These are phyloP conservation scores for Zaprionus nigranus DNA, from an alignment of 1,140 invertebrate genomes.

Conservation along the genomic window DNA sequence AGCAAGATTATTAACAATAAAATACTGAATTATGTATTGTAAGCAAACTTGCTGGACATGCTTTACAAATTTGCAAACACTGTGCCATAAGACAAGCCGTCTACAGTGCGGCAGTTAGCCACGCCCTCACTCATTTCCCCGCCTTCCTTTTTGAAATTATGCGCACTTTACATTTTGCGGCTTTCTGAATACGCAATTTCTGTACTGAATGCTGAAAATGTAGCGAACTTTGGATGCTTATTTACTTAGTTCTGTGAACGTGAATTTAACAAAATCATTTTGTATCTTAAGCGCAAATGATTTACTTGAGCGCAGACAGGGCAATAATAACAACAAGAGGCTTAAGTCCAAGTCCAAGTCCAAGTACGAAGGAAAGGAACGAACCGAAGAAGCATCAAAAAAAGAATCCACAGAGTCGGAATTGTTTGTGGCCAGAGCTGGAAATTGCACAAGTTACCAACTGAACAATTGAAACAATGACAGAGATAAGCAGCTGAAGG, in stretches of 20 bases:
- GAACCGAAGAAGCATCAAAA: constrained; percentile 27
- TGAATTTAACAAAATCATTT: constrained; percentile 74
- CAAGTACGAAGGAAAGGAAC: background rate
- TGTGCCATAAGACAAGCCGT: background rate
- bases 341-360: constrained; percentile 1
- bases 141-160: constrained; percentile 57
- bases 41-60: background rate
- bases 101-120: background rate
- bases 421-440: constrained; percentile 55
- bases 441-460: constrained; percentile 44
- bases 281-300: constrained; percentile 79
- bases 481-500: constrained; percentile 38
- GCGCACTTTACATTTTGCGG: constrained; percentile 79
- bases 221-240: constrained; percentile 61
- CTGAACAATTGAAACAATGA: constrained; percentile 55
- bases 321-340: constrained; percentile 41
- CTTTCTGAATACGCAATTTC: constrained; percentile 49
- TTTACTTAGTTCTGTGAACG: constrained; percentile 77
- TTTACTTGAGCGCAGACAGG: constrained; percentile 69
- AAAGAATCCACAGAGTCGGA: constrained; percentile 16
- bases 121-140: background rate
- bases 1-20: background rate
- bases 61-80: background rate
- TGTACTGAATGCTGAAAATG: constrained; percentile 28
- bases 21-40: background rate